Evolutionary conservation across 1,140 invertebrate genomes (phyloP), one percentile per base, ranked within the genome.

Genomic region (Diabrotica virgifera): DNA sequence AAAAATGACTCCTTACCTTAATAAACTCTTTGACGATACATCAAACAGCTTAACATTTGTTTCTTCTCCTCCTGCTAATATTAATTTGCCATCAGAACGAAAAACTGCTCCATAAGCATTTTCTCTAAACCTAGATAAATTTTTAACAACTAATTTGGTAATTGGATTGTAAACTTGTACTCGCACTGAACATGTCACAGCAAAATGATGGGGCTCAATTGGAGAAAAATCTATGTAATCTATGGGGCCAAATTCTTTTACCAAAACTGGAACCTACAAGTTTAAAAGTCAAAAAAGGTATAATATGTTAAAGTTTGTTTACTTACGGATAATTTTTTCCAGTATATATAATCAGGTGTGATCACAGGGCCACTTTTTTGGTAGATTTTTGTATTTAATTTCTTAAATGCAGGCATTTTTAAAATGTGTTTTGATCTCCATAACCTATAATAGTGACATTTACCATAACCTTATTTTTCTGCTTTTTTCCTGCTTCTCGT

Each of bases 141-240:
- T 95, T 76, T 93, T 93, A 1, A 87, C 85, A 0, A 91, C 89
- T 63, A 92, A 81, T 81, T 94, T 92, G 52, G 91, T 95, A 37
- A 93, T 88, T 7, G 93, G 87, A 81, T 93, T 94, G 77, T 96
- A 97, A n/a, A 97, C 81, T 83, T 96, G 94, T 72, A 97, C 90
- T 76, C 92, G 84, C 7, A 93, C 90, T 1, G 94, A 95, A 79
- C 91, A 95, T 54, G 95, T 94, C 6, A 95, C 90, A 10, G 93
- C 93, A 83, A 96, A 94, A 77, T 92, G 88, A 82, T 95, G 85
- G 0, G 94, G 93, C 73, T 94, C 88, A 11, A 89, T 82, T 6
- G 92, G 91, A 72, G 92, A 93, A 77, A 97, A 95, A 77, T 96
- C 90, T 59, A 98, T 86, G 73, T 92, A 91, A 77, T 96, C 93